Percentiles rank a stretch among this genome's conserved stretches.
These are phyloP conservation scores for Gymnarchus niloticus DNA, from an alignment of 2,113 vertebrate genomes.

Conservation along the genomic window DNA sequence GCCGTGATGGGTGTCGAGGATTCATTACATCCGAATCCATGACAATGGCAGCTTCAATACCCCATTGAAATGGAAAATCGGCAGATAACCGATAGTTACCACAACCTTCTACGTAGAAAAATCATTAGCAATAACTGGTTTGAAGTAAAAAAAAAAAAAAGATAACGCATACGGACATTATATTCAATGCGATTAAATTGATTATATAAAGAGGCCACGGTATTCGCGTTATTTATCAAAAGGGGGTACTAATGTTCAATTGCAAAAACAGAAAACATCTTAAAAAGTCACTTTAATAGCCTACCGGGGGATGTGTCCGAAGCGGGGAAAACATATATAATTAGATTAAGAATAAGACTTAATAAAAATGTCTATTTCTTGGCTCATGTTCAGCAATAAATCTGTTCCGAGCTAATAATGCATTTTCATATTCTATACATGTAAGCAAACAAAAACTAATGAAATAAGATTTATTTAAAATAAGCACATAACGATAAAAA, in stretches of 20 bases:
- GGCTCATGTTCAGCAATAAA: not conserved
- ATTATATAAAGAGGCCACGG: not conserved
- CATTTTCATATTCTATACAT: not conserved
- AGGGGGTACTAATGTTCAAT: not conserved
- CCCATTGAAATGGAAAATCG: conserved; percentile 67
- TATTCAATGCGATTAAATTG: conserved; percentile 14
- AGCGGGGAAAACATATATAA: conserved; percentile 44
- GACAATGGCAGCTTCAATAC: conserved; percentile 61
- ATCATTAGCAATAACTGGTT: conserved; percentile 9
- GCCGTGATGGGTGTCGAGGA: conserved; percentile 65
- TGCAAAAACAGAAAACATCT: not conserved
- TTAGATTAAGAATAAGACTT: not conserved
- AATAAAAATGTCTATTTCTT: not conserved
- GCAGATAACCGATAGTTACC: conserved; percentile 49
- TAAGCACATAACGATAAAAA: not conserved
- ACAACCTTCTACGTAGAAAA: conserved; percentile 39
- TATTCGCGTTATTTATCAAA: not conserved
- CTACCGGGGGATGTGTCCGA: conserved; percentile 45
- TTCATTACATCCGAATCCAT: conserved; percentile 63
- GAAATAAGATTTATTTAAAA: not conserved
- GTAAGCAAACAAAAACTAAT: not conserved
- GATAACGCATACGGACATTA: not conserved
- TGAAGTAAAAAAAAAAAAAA: not conserved
- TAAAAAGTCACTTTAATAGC: conserved; percentile 36
- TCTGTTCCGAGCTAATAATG: not conserved